Evolutionary conservation across 2,797 vertebrate species (phyloP).

Genomic region (Anguilla marmorata): DNA sequence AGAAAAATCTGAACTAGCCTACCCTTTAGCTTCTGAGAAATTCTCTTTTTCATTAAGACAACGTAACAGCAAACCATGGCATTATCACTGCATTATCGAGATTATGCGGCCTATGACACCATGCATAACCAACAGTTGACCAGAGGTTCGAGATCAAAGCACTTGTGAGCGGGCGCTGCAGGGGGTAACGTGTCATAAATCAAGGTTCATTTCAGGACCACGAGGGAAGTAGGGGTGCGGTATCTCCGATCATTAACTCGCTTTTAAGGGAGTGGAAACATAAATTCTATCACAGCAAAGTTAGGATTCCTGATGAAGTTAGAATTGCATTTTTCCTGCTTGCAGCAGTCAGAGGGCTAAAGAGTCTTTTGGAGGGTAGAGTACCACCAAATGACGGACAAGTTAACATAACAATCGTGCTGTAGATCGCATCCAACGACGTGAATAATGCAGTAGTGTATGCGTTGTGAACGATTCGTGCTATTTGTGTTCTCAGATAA

Average conservation of each 20-base stretch:
- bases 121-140: background rate
- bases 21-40: background rate
- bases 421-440: background rate
- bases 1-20: background rate
- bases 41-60: background rate
- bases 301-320: background rate
- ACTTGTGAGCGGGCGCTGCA: conserved; percentile 61
- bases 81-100: background rate
- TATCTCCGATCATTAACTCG: conserved; percentile 74
- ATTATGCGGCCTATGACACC: background rate
- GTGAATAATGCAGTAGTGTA: background rate
- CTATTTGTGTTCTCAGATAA: background rate
- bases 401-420: background rate
- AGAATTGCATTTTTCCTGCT: background rate
- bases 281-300: conserved; percentile 23
- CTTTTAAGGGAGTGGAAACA: conserved; percentile 64
- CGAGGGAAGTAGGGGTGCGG: conserved; percentile 53
- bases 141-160: conserved; percentile 1
- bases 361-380: background rate
- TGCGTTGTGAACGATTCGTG: background rate
- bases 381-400: background rate
- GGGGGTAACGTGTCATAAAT: conserved; percentile 77
- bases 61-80: background rate
- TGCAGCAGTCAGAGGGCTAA: background rate
- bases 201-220: conserved; percentile 65